Evolutionary conservation across 2,797 vertebrate genomes (phyloP).

Genomic region (Chrosomus eos): DNA sequence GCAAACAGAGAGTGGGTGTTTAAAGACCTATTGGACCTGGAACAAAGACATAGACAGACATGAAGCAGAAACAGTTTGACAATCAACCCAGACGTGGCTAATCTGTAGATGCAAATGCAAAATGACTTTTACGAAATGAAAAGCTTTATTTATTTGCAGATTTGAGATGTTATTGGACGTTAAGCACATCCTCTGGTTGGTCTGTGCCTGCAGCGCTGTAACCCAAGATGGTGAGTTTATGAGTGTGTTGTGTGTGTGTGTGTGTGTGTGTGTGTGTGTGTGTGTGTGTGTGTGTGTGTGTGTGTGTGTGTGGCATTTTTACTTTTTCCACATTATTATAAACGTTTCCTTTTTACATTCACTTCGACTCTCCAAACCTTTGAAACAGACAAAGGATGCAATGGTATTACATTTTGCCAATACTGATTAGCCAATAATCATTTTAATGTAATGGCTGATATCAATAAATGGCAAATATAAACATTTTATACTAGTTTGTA

Average conservation of each 20-base stretch:
- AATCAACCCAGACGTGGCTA: neutral
- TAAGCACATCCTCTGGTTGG: constrained; percentile 82
- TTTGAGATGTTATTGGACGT: constrained; percentile 83
- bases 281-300: too few species aligned
- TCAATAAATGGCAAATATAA: neutral
- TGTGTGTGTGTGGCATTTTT: neutral
- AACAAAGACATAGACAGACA: constrained; percentile 2
- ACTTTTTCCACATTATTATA: neutral
- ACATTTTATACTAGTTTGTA: neutral
- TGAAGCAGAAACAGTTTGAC: constrained; percentile 3
- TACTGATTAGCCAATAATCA: neutral
- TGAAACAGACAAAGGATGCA: neutral
- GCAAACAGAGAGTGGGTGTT: neutral
- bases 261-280: too few species aligned
- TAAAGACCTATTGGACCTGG: constrained; percentile 14
- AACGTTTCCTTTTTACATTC: neutral
- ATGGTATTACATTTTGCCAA: neutral
- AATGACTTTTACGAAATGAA: neutral
- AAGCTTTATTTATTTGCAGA: constrained; percentile 67
- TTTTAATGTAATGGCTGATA: neutral
- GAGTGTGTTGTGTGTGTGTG: neutral
- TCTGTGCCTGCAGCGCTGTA: constrained; percentile 70
- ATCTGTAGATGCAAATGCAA: neutral
- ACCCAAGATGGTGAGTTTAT: constrained; percentile 71
- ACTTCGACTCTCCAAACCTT: neutral